phyloP scores from a whole-genome alignment of 2,113 vertebrate species.

The Austrofundulus limnaeus region DNA sequence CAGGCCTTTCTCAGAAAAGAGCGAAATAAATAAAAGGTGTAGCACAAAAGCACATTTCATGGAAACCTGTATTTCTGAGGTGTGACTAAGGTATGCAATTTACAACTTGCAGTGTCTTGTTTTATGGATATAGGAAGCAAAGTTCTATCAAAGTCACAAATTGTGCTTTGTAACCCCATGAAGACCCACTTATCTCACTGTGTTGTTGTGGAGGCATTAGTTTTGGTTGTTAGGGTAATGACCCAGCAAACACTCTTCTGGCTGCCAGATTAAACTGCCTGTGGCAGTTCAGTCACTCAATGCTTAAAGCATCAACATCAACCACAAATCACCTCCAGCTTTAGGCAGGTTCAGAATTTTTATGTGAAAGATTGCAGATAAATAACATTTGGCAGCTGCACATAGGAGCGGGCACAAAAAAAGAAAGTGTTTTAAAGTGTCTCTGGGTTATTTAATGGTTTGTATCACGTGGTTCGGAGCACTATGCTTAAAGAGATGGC shows the following conservation, averaged over 20 bases:
- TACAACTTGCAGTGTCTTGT: constrained; percentile 36
- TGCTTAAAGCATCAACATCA: constrained; percentile 53
- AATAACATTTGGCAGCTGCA: constrained; percentile 58
- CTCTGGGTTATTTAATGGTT: background rate
- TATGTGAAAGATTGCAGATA: constrained; percentile 51
- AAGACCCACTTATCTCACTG: constrained; percentile 32
- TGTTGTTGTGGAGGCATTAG: constrained; percentile 35
- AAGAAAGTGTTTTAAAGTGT: constrained; percentile 47
- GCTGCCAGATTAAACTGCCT: constrained; percentile 51
- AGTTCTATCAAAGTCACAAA: constrained; percentile 46
- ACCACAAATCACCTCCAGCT: constrained; percentile 57
- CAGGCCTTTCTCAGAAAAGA: constrained; percentile 24
- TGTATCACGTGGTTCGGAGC: no score
- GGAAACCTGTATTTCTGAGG: constrained; percentile 13
- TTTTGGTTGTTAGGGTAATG: constrained; percentile 49
- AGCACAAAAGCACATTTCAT: constrained; percentile 19
- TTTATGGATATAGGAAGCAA: constrained; percentile 35
- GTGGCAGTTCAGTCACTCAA: constrained; percentile 39
- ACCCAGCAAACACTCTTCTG: constrained; percentile 49
- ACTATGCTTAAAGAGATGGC: no score
- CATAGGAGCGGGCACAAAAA: constrained; percentile 25
- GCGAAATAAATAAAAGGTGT: constrained; percentile 19
- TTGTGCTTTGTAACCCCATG: constrained; percentile 31
- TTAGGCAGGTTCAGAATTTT: constrained; percentile 47
- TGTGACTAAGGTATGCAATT: constrained; percentile 35